Base-by-base conservation (phyloP, 2,797 vertebrate genomes). In the Lemur catta region DNA sequence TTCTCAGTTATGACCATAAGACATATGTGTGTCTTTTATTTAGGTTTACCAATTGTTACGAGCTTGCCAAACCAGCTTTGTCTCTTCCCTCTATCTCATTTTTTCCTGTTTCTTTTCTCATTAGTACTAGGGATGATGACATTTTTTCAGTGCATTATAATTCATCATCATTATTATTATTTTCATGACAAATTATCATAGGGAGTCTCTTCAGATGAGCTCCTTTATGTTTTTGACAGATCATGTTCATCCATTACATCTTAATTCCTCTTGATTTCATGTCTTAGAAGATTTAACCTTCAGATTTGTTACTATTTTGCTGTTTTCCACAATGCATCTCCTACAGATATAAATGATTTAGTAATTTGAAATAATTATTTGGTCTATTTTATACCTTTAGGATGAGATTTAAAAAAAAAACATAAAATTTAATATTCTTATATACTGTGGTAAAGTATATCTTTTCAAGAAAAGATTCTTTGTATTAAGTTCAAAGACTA, bases 391-490 rank as follows among this genome's bases (percentile, higher is more conserved):
- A 26, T 94, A 67, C 81, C 41, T 89, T 84, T 65, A 94, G 55
- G 52, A 33, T 28, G 80, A 71, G 22, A 69, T 86, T 55, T 72
- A 38, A 17, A 57, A 86, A 91, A n/a, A 72, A 30, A 74, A 71
- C 3, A 50, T 33, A 57, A 4, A 72, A 69, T 85, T 87, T 87
- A 84, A n/a, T 79, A 63, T 79, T 94, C 7, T 87, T 93, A 30
- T 43, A 79, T 33, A 61, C 18, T 3, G 41, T 43, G n/a, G 6
- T 50, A 87, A 86, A 69, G 18, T 93, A 18, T 55, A 7, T 74
- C 24, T 94, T 91, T 91, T 92, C 50, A 90, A 88, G 67, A 93
- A 95, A 59, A 84, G 48, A 30, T 24, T 65, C 48, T 69, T 20
- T 38, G 8, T 69, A 69, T 11, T 69, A 69, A 69, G n/a, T 69